These are phyloP conservation scores for Leptinotarsa juncta DNA, from an alignment of 2,888 invertebrate species.

Conservation along the genomic window DNA sequence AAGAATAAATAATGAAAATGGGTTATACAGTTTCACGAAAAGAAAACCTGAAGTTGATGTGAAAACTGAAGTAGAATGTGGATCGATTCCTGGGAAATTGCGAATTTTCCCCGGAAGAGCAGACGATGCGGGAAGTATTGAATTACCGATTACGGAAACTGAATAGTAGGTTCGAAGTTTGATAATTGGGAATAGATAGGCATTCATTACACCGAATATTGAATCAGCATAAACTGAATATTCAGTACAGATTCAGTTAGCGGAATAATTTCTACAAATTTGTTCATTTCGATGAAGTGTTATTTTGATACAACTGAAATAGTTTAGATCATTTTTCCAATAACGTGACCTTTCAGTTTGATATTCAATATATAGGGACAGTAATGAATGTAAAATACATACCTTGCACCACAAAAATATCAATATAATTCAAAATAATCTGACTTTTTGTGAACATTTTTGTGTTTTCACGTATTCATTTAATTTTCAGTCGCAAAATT, in stretches of 20 bases:
- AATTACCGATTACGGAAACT: constrained; percentile 5
- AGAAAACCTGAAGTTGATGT: constrained; percentile 8
- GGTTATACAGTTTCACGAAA: constrained; percentile 20
- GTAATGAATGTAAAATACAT: no score
- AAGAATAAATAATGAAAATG: constrained; percentile 38
- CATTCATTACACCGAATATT: background rate
- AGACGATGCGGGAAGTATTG: constrained; percentile 8
- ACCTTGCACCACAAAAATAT: no score
- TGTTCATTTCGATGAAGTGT: background rate
- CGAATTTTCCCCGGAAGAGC: background rate
- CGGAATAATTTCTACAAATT: background rate
- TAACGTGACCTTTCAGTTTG: no score
- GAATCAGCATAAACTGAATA: constrained; percentile 8
- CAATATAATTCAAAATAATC: no score
- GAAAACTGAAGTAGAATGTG: background rate
- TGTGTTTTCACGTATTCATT: no score
- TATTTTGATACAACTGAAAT: background rate
- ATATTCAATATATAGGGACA: no score
- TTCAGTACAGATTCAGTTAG: background rate
- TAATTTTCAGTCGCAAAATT: no score
- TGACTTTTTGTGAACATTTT: no score
- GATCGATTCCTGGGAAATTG: constrained; percentile 17
- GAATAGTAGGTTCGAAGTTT: constrained; percentile 6
- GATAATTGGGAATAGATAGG: constrained; percentile 4
- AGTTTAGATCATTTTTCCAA: background rate